Evolutionary conservation across 2,888 invertebrate species (phyloP).

Genomic region (Drosophila hamatofila): DNA sequence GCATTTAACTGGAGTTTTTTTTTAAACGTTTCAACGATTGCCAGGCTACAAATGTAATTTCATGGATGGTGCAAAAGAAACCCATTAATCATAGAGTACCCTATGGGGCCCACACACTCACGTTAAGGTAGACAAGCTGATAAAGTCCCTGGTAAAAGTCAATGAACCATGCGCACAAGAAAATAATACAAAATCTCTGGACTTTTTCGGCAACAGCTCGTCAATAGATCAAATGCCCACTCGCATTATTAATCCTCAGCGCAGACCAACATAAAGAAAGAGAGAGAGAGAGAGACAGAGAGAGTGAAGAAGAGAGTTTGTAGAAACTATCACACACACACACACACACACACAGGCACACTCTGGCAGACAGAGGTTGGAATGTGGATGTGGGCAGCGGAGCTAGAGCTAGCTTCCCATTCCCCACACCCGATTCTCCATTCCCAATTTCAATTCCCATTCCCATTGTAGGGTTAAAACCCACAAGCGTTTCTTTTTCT

Average conservation of each 20-base stretch:
- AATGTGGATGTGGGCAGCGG: conserved; percentile 63
- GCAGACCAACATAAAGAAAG: conserved; percentile 22
- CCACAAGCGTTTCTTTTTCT: conserved; percentile 69
- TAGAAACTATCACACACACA: conserved; percentile 45
- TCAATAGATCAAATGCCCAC: conserved; percentile 65
- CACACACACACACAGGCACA: conserved; percentile 27
- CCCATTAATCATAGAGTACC: conserved; percentile 68
- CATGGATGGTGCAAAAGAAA: conserved; percentile 46
- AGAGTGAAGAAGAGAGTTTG: conserved; percentile 29
- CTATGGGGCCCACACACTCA: conserved; percentile 43
- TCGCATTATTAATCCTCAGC: conserved; percentile 77
- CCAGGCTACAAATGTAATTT: conserved; percentile 43
- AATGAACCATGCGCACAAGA: conserved; percentile 62
- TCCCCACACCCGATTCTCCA: conserved; percentile 44
- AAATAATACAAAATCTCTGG: conserved; percentile 46
- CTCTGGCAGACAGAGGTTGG: conserved; percentile 46
- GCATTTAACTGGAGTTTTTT: conserved; percentile 23
- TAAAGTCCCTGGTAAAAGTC: conserved; percentile 68
- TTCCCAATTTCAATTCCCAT: conserved; percentile 35
- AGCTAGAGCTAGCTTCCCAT: conserved; percentile 44
- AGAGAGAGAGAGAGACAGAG: conserved; percentile 24
- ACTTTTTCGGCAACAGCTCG: conserved; percentile 75
- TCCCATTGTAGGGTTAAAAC: conserved; percentile 75
- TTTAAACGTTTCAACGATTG: conserved; percentile 20
- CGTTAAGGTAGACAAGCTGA: conserved; percentile 28